A percentile compares a stretch with the other conserved stretches of the same genome.
phyloP scores from a whole-genome alignment of 2,797 vertebrate species.

The Rhabdomys pumilio region DNA sequence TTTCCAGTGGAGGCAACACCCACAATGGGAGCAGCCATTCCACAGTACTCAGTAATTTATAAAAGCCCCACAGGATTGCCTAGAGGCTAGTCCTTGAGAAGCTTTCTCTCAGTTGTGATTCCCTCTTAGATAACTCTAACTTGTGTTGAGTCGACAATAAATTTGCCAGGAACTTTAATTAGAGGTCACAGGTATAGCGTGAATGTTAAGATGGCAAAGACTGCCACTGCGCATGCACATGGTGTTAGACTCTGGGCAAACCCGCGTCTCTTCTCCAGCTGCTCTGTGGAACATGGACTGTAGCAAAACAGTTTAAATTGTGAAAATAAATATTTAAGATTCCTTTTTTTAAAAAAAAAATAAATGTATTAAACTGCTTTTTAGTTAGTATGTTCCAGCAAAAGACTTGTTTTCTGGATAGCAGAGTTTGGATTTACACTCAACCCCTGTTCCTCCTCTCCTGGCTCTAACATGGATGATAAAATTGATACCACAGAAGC shows the following conservation, averaged over 20 bases:
- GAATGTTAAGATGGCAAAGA: background rate
- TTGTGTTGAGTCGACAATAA: background rate
- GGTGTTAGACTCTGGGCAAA: rapidly evolving
- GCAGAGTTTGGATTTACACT: background rate
- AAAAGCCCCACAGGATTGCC: background rate
- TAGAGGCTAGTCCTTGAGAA: background rate
- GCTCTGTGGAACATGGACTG: background rate
- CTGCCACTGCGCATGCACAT: rapidly evolving
- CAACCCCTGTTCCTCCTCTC: background rate
- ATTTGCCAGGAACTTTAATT: background rate
- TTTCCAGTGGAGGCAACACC: background rate
- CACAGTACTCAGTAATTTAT: background rate
- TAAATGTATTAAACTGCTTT: background rate
- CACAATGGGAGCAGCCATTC: too few species aligned
- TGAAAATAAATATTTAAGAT: background rate
- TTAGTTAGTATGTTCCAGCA: background rate
- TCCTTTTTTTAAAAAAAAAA: background rate
- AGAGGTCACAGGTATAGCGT: background rate
- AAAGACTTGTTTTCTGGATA: conserved; percentile 21
- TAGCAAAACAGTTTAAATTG: background rate
- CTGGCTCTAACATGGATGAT: background rate
- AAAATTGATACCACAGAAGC: conserved; percentile 1
- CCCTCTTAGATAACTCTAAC: background rate
- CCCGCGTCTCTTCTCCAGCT: background rate
- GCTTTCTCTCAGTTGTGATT: background rate